Evolutionary conservation across 2,113 vertebrate genomes (phyloP), one percentile per base, ranked within the genome.

Genomic region (Hydrolagus affinis): DNA sequence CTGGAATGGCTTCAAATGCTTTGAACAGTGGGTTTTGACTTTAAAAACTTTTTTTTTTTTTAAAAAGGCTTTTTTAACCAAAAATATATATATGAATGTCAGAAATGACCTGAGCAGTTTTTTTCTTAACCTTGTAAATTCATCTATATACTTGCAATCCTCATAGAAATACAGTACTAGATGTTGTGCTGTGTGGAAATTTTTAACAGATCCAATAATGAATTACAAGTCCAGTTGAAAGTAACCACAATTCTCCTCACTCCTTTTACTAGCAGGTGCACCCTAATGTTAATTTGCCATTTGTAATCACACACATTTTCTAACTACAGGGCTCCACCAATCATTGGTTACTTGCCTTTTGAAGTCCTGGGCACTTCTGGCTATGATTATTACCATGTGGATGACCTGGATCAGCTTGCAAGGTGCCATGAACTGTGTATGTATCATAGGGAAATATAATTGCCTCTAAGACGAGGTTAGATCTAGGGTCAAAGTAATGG

Each of bases 301-400:
- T 66, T 66, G 60, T 83, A 83, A 66, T 28, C 25, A 68, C 17
- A 32, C 21, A 30, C 28, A 66, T 62, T 83, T 86, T 75, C 32
- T 75, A 32, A 66, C 77, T 9, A 0, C 91, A 95, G 94, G 89
- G 94, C 94, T 6, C 94, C 94, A 2, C 93, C 94, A 0, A 95
- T 95, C 88, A 95, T 95, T 86, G 94, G 94, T 86, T 95, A 95
- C 89, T 91, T 95, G 90, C 94, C 94, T 90, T 94, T 95, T 85
- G 94, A 95, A 92, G 94, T 95, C 85, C 91, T 95, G 86, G 94
- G 94, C 25, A 95, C 94, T 87, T 95, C 94, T 19, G 94, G 94
- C 85, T 95, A 95, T 0, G 94, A 95, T 89, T 95, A 95, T 88
- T 95, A 95, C 89, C 94, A 95, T 80, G 93, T 95, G 62, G 94